Conservation (phyloP, 2,797 vertebrate species). For the Sebastes itinus region DNA sequence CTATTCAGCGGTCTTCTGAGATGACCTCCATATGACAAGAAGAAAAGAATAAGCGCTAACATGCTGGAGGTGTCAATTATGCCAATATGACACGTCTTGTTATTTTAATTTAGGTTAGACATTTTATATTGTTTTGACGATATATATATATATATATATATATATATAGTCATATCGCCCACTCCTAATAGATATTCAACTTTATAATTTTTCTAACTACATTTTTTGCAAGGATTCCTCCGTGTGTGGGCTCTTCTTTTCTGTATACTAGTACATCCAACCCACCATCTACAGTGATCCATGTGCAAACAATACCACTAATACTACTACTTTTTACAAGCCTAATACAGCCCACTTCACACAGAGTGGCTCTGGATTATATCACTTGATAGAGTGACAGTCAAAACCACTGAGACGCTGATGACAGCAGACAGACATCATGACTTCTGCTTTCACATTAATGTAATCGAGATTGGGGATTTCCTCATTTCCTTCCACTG, state of each 20-base stretch:
- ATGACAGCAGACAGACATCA: neutral
- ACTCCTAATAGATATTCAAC: neutral
- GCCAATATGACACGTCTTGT: neutral
- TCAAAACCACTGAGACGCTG: neutral
- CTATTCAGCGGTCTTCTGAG: constrained; percentile 11
- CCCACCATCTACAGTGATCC: neutral
- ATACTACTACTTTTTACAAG: neutral
- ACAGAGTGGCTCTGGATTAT: neutral
- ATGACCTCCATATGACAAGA: constrained; percentile 9
- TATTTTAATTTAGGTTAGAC: neutral
- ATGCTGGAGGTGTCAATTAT: neutral
- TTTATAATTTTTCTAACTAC: neutral
- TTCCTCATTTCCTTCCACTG: neutral
- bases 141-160: no score
- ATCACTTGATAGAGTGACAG: neutral
- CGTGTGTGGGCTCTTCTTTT: neutral
- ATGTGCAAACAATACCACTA: neutral
- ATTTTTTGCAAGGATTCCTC: neutral
- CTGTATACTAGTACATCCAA: neutral
- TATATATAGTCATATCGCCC: no score
- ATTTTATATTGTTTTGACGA: no score
- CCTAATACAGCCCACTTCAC: neutral
- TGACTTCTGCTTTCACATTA: neutral
- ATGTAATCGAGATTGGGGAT: neutral
- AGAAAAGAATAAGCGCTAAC: neutral